Evolutionary conservation across 1,140 invertebrate genomes (phyloP).

Genomic region (Cherax destructor): DNA sequence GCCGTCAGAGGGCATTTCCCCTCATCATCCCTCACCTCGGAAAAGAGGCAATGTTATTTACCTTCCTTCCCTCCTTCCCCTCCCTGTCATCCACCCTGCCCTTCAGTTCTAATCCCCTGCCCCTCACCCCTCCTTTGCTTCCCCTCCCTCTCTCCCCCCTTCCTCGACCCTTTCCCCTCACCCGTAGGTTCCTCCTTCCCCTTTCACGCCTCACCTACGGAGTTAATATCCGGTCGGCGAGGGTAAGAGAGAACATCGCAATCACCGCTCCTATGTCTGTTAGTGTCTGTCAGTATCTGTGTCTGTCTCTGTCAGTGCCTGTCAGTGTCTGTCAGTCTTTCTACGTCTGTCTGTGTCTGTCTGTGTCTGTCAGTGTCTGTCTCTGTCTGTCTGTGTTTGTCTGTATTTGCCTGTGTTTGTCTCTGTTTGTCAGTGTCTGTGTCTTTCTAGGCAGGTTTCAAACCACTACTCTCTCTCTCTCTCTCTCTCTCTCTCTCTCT

Average conservation of each 20-base stretch:
- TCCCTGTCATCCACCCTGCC: not conserved
- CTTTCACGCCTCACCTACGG: not conserved
- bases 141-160: conserved; percentile 2
- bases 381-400: too few relatives aligned
- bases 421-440: too few relatives aligned
- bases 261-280: not conserved
- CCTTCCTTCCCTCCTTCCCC: conserved; percentile 9
- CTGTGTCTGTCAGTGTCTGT: too few relatives aligned
- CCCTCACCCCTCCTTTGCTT: not conserved
- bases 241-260: not conserved
- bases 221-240: not conserved
- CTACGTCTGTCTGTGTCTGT: too few relatives aligned
- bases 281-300: not conserved
- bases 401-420: too few relatives aligned
- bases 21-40: conserved; percentile 34
- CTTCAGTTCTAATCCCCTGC: not conserved
- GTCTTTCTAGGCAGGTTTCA: too few relatives aligned
- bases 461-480: too few relatives aligned
- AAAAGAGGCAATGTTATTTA: not conserved
- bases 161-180: not conserved
- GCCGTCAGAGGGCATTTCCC: conserved; percentile 39
- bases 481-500: too few relatives aligned
- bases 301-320: not conserved
- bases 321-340: too few relatives aligned
- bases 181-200: not conserved